A percentile compares a stretch with the other conserved stretches of the same genome.
Evolutionary conservation across 2,888 invertebrate species (phyloP).

Genomic region (Rotaria magnacalcarata): DNA sequence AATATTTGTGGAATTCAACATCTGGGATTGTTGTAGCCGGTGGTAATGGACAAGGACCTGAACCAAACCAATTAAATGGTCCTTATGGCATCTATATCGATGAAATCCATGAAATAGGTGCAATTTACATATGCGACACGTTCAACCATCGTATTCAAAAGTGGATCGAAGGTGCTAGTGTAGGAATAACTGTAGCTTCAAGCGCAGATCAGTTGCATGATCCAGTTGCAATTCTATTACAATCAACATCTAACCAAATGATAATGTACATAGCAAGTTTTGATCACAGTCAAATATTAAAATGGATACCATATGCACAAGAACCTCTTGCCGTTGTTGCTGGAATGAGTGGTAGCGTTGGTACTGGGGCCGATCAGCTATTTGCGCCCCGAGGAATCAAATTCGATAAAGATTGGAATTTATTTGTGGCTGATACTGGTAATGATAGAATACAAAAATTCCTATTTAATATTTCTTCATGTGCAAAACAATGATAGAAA

Average conservation of each 20-base stretch:
- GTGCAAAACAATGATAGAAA: not conserved
- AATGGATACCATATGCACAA: not conserved
- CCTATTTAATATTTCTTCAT: not conserved
- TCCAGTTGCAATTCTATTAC: not conserved
- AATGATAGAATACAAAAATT: conserved; percentile 28
- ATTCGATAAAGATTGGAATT: not conserved
- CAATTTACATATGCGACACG: not conserved
- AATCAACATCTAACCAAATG: not conserved
- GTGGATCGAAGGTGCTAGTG: not conserved
- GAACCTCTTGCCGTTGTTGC: not conserved
- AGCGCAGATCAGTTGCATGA: not conserved
- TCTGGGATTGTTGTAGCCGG: not conserved
- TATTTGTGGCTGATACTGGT: not conserved
- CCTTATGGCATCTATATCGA: not conserved
- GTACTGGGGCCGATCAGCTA: not conserved
- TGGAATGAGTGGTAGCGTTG: not conserved
- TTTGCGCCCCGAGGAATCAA: not conserved
- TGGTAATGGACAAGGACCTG: not conserved
- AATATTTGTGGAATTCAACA: not conserved
- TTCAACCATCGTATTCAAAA: not conserved
- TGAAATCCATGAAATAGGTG: not conserved
- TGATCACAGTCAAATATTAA: not conserved
- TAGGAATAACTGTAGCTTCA: not conserved
- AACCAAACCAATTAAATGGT: not conserved
- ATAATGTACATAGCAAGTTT: not conserved